These are phyloP conservation scores for Megaustenia siamemsis DNA, from an alignment of 2,888 invertebrate genomes.

Conservation along the genomic window DNA sequence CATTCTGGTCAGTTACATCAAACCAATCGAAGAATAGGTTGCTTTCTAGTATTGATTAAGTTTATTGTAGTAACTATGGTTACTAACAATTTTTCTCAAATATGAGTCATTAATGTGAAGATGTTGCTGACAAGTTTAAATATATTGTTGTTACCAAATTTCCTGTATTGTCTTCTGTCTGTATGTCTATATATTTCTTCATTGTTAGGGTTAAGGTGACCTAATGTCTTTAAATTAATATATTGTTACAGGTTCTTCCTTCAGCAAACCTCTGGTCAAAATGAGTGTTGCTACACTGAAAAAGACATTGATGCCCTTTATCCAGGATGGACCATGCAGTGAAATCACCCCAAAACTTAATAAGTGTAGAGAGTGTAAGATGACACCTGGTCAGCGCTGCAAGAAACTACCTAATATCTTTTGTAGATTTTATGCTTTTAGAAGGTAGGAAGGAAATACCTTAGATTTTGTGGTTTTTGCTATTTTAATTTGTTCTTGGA, in stretches of 20 bases:
- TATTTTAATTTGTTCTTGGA: not conserved
- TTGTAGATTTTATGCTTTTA: conserved; percentile 96
- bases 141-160: too few relatives aligned
- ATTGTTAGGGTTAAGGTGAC: too few relatives aligned
- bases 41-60: too few relatives aligned
- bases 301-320: conserved; percentile 89
- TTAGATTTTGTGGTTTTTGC: not conserved
- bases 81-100: too few relatives aligned
- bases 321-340: conserved; percentile 91
- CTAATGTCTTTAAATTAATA: too few relatives aligned
- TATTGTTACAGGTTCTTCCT: conserved; percentile 58
- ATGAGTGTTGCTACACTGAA: conserved; percentile 85
- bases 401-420: conserved; percentile 87
- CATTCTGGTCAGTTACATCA: too few relatives aligned
- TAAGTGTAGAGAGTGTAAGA: conserved; percentile 96
- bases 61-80: too few relatives aligned
- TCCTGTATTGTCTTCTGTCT: too few relatives aligned
- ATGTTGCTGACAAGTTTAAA: too few relatives aligned
- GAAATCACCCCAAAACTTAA: conserved; percentile 92
- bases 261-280: conserved; percentile 84
- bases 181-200: too few relatives aligned
- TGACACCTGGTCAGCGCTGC: conserved; percentile 91
- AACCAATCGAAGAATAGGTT: too few relatives aligned
- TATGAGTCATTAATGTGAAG: too few relatives aligned
- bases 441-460: conserved; percentile 82